Base-by-base conservation (phyloP, 2,888 invertebrate species). In the Dasysyrphus albostriatus region DNA sequence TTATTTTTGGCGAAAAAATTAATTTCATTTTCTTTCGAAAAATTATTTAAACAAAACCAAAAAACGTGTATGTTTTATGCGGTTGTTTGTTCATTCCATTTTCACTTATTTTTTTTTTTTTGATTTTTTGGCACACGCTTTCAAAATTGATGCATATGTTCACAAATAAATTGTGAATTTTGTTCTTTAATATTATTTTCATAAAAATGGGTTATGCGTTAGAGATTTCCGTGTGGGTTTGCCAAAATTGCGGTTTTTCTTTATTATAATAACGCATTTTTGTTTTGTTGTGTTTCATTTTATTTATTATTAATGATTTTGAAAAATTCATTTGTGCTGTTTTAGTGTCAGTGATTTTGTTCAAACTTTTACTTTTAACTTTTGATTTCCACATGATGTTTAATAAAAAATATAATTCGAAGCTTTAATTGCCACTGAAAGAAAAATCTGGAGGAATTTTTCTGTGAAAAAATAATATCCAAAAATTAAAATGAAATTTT, bases 201-300 rank as follows among this genome's bases (percentile, higher is more conserved):
- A 24, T 14, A 24, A 39, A 83, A 74, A 70, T 80, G 74, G 75
- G 79, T 80, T 83, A 79, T 74, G 80, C 61, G 74, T 9, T 49
- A 14, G 51, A 80, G 29, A 81, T 84, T 84, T 85, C 84, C 84
- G 84, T 29, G 76, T 81, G 16, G 58, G 67, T 61, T 77, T 85
- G 84, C 84, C 81, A 85, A 85, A 63, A 73, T 42, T 54, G 59
- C 14, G 51, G 32, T 72, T 39, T 37, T 72, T n/a, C n/a, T n/a
- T n/a, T n/a, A n/a, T n/a, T 39, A 69, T 39, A 63, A 78, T 59
- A 80, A 69, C 72, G 67, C 67, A 47, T 59, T 63, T 69, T 19
- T 37, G 39, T 49, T 32, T 47, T 29, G 8, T 54, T 54, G 29
- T 42, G 39, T 34, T 49, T 34, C 8, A 12, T 65, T 34, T 67